Evolutionary conservation across 2,888 invertebrate genomes (phyloP), one percentile per base, ranked within the genome.

Genomic region (Nineta flava): DNA sequence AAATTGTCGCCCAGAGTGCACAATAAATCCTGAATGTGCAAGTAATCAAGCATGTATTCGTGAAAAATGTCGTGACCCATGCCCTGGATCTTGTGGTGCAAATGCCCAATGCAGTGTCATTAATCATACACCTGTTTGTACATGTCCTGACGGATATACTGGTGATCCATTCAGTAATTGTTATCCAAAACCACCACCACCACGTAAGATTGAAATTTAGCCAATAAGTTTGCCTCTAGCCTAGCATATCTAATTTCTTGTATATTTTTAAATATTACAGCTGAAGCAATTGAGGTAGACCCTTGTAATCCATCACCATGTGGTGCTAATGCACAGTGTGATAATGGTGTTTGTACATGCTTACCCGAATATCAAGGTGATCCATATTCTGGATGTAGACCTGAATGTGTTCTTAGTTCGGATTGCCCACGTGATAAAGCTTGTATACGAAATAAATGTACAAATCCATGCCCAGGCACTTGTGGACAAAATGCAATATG

Each of bases 41-140:
- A 76, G 77, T 55, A 78, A 77, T 60, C 72, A 74, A 62, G 84
- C 87, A 47, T 88, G 88, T 65, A 76, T 84, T 47, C 77, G 80
- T 62, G 77, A 80, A 59, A 82, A 80, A 65, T 87, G 87, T 63
- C 70, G 73, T 46, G 82, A 87, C 61, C 87, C 87, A 46, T 88
- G 87, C 60, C 73, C 76, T 47, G 84, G 83, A 38, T 77, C 81
- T 43, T 87, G 87, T 62, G 87, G 86, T 46, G 62, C 76, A 49
- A 75, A 80, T 60, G 80, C 87, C 15, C 68, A 77, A 53, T 91
- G 90, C 62, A 76, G 74, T 55, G 83, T 83, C 40, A 73, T 81
- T 55, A 83, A 82, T 61, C 87, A 90, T 62, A 77, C 79, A 55
- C 85, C 87, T 49, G 72, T 81, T 53, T 88, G 87, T 60, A 77